Percentiles rank a stretch among this genome's conserved stretches.
Conservation (phyloP, 2,888 invertebrate species). For the Atethmia centrago region DNA sequence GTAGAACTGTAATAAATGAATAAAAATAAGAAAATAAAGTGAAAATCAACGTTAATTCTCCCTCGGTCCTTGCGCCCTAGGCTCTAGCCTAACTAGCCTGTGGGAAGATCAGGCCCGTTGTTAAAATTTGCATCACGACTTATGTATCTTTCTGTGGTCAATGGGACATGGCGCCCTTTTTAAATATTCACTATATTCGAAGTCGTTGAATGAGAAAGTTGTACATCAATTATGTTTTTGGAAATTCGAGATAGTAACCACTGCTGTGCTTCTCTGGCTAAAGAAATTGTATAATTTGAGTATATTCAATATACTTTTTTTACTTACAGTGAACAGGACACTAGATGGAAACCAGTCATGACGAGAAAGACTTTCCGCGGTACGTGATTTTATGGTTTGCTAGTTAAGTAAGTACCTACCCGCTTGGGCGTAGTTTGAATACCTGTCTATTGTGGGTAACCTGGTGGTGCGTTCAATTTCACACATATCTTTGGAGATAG, state of each 20-base stretch:
- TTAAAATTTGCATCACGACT: neutral
- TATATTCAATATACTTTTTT: conserved; percentile 37
- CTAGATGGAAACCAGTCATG: conserved; percentile 80
- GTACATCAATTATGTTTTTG: neutral
- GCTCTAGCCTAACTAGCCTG: too few relatives aligned
- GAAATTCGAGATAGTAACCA: neutral
- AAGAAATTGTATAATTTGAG: neutral
- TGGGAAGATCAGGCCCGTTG: too few relatives aligned
- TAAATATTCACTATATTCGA: neutral
- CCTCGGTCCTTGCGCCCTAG: too few relatives aligned
- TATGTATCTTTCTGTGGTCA: neutral
- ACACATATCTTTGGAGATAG: too few relatives aligned
- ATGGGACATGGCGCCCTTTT: neutral
- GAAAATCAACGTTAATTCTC: too few relatives aligned
- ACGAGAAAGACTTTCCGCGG: conserved; percentile 35
- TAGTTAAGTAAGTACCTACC: neutral
- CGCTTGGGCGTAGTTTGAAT: neutral
- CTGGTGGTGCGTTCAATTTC: too few relatives aligned
- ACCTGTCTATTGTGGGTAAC: neutral
- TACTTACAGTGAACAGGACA: conserved; percentile 82
- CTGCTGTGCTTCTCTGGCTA: conserved; percentile 11
- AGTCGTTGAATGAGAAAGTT: neutral
- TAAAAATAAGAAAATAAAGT: too few relatives aligned
- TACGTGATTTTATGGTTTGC: conserved; percentile 37
- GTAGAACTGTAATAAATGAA: too few relatives aligned